Evolutionary conservation across 2,888 invertebrate genomes (phyloP).

Genomic region (Campaea margaritaria): DNA sequence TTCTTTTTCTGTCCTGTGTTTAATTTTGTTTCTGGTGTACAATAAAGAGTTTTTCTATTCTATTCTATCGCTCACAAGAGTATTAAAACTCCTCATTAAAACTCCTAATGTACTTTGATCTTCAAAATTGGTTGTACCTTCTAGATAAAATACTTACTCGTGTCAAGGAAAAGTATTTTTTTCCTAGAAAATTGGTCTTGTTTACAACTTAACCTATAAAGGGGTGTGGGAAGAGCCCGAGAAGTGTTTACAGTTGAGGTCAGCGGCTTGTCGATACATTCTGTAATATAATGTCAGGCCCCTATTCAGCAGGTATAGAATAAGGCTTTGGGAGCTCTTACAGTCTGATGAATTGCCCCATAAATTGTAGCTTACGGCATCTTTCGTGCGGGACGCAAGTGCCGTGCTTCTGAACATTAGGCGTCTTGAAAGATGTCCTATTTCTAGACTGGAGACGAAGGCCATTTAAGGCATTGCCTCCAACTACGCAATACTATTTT

Average conservation of each 20-base stretch:
- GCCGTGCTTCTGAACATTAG: conserved; percentile 53
- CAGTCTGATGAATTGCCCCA: conserved; percentile 66
- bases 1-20: no score
- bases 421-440: conserved; percentile 47
- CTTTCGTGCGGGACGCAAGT: conserved; percentile 45
- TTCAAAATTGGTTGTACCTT: conserved; percentile 1
- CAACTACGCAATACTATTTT: no score
- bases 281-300: conserved; percentile 45
- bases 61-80: no score
- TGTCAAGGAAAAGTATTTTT: conserved; percentile 4
- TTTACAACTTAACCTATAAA: conserved; percentile 28
- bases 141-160: no score
- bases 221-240: conserved; percentile 17
- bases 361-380: conserved; percentile 63
- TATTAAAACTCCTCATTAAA: no score
- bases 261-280: conserved; percentile 48
- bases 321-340: conserved; percentile 53
- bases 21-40: no score
- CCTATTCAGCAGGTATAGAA: conserved; percentile 49
- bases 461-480: neutral
- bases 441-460: conserved; percentile 31
- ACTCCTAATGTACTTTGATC: neutral
- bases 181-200: conserved; percentile 10
- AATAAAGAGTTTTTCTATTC: no score
- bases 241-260: conserved; percentile 38